Evolutionary conservation across 2,113 vertebrate species (phyloP).

Genomic region (Rafetus swinhoei): DNA sequence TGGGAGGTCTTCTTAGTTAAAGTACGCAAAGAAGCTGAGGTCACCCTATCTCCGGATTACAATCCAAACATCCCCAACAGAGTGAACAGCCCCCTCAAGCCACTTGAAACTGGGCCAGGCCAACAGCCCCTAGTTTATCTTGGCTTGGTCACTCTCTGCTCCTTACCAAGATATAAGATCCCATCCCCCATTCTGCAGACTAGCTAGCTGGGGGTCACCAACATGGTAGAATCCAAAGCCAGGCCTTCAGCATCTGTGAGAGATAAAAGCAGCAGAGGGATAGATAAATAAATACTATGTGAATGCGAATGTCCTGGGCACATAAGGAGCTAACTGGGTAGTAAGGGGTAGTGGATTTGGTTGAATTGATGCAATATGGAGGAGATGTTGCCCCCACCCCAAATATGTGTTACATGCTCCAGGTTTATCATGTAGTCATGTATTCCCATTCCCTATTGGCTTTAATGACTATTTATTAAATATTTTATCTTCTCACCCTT

Average conservation of each 20-base stretch:
- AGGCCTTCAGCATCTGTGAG: rapidly evolving
- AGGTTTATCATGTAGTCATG: background rate
- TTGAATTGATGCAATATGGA: rapidly evolving
- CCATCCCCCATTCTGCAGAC: background rate
- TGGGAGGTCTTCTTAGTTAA: background rate
- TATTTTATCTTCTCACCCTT: background rate
- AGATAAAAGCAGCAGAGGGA: background rate
- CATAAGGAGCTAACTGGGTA: background rate
- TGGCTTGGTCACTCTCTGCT: background rate
- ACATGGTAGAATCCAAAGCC: background rate
- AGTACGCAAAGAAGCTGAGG: background rate
- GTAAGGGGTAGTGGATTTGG: background rate
- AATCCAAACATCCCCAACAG: background rate
- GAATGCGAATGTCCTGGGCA: background rate
- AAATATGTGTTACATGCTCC: background rate
- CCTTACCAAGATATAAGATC: background rate
- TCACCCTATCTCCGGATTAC: background rate
- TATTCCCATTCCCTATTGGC: background rate
- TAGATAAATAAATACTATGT: background rate
- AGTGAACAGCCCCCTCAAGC: background rate
- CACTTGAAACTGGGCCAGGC: background rate
- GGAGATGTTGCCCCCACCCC: background rate
- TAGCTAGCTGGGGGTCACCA: rapidly evolving
- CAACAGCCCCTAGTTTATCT: background rate
- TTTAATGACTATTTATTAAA: background rate